Evolutionary conservation across 2,888 invertebrate species (phyloP), one percentile per base, ranked within the genome.

Genomic region (Furcula furcula): DNA sequence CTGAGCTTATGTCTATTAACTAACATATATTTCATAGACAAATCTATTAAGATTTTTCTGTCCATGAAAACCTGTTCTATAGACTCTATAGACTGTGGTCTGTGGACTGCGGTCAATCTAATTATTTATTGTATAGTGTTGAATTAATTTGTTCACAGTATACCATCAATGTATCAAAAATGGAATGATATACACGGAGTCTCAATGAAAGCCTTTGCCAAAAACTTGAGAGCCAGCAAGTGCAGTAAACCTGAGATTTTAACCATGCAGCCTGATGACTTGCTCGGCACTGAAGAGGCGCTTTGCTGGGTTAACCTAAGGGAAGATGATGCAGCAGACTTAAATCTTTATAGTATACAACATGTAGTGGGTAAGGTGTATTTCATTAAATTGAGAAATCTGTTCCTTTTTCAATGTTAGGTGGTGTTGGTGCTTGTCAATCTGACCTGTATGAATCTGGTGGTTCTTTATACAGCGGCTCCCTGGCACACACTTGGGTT

Each of bases 131-230:
- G n/a, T n/a, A n/a, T 28, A 9, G 1, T 26, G 18, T 23, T 9
- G 9, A 27, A 16, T 25, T 9, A n/a, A 13, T 70, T 73, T 38
- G n/a, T n/a, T n/a, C n/a, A n/a, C 56, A 92, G 92, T 68, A 72
- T 93, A 1, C 93, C 94, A n/a, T 77, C 84, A 5, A 79, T 92
- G 35, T 93, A 91, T 58, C 89, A 92, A 6, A 92, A 92, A 70
- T 98, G 98, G 97, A 84, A 93, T 12, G 75, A 94, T 61, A 91
- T 96, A n/a, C 83, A 90, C 75, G 97, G 96, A 3, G 93, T 97
- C 15, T 92, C 92, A 50, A 94, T 98, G 95, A 88, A 87, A 20
- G 70, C 81, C 29, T 91, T 94, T 61, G 92, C 91, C 0, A 78
- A 87, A 40, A 88, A 91, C 46, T 90, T 96, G 12, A 87, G 95